These are phyloP conservation scores for Caenorhabditis angaria DNA, from an alignment of 2,888 invertebrate genomes.

Conservation along the genomic window DNA sequence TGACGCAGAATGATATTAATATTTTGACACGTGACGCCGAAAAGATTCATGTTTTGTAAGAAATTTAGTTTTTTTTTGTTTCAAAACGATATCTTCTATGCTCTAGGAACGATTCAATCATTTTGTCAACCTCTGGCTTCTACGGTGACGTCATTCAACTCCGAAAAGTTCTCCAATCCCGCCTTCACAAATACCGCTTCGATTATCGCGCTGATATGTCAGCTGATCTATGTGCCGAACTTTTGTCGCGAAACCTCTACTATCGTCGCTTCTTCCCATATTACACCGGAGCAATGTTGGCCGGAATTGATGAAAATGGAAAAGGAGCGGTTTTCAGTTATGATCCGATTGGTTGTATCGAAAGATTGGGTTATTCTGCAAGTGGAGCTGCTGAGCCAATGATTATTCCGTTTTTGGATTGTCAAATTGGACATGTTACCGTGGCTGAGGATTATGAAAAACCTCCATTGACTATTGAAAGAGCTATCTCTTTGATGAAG, in stretches of 20 bases:
- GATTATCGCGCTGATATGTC: conserved; percentile 82
- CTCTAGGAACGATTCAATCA: conserved; percentile 80
- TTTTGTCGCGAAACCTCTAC: conserved; percentile 93
- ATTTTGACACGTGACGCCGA: conserved; percentile 68
- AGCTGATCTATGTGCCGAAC: conserved; percentile 89
- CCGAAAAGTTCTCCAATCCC: conserved; percentile 75
- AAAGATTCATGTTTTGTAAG: conserved; percentile 69
- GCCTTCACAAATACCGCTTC: conserved; percentile 82
- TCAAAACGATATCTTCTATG: background rate
- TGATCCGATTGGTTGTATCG: conserved; percentile 95
- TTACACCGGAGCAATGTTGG: conserved; percentile 92
- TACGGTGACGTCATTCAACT: conserved; percentile 96
- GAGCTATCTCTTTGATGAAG: conserved; percentile 83
- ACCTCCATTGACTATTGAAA: conserved; percentile 80
- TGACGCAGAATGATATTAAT: conserved; percentile 63
- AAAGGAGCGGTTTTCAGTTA: conserved; percentile 94
- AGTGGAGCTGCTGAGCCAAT: conserved; percentile 85
- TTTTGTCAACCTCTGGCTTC: conserved; percentile 93
- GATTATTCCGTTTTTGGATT: conserved; percentile 93
- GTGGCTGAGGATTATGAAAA: conserved; percentile 78
- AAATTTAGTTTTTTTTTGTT: conserved; percentile 5
- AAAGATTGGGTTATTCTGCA: conserved; percentile 84
- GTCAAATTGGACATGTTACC: conserved; percentile 80
- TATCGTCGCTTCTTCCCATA: conserved; percentile 98
- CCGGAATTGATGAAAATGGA: conserved; percentile 89